Conservation (phyloP, 1,140 invertebrate genomes). For the Physella acuta region DNA sequence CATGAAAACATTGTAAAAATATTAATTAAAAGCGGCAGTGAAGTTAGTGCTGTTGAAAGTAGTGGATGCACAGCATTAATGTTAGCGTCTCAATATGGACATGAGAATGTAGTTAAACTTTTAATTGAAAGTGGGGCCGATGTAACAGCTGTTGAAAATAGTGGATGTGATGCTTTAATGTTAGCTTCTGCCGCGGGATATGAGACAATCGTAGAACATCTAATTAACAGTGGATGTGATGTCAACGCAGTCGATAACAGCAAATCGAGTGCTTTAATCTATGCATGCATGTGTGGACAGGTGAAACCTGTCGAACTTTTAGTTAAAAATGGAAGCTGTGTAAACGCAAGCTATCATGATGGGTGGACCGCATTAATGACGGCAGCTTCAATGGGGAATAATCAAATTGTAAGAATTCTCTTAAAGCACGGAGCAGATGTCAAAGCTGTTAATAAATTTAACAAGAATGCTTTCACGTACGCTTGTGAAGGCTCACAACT, state of each 20-base stretch:
- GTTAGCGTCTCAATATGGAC: background rate
- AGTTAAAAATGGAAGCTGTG: background rate
- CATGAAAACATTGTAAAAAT: background rate
- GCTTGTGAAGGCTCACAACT: too few relatives aligned
- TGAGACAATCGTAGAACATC: background rate
- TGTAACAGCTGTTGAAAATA: background rate
- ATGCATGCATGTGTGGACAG: background rate
- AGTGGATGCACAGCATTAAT: background rate
- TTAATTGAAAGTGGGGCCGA: background rate
- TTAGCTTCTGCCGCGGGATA: background rate
- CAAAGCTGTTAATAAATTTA: too few relatives aligned
- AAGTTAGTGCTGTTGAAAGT: constrained; percentile 7
- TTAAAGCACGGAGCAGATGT: too few relatives aligned
- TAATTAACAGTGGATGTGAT: too few relatives aligned
- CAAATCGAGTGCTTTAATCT: background rate
- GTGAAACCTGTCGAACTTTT: background rate
- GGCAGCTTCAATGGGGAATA: background rate
- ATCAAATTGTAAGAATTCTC: background rate
- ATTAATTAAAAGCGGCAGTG: constrained; percentile 13
- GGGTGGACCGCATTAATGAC: background rate
- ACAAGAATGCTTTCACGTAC: too few relatives aligned
- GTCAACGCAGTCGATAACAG: background rate
- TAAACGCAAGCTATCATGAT: background rate
- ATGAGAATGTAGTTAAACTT: background rate
- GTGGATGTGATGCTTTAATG: background rate